These are phyloP conservation scores for Podarcis siculus DNA, from an alignment of 2,797 vertebrate species.

Conservation along the genomic window DNA sequence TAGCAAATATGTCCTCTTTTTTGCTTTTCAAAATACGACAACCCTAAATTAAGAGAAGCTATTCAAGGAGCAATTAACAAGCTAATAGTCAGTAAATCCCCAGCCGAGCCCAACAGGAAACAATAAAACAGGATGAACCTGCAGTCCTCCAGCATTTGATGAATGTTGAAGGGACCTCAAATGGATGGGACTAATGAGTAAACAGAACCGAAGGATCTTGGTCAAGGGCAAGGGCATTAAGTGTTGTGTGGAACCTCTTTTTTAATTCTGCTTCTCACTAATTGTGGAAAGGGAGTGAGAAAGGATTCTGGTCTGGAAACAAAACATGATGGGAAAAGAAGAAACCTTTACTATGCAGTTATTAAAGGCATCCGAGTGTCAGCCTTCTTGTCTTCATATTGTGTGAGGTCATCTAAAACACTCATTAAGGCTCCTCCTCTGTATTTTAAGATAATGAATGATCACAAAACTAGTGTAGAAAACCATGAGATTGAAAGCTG, in stretches of 20 bases:
- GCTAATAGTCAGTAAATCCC: background rate
- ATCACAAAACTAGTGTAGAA: background rate
- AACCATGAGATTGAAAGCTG: background rate
- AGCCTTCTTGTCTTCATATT: background rate
- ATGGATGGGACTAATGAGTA: background rate
- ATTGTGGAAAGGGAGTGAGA: background rate
- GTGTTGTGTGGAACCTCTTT: background rate
- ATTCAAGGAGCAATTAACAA: background rate
- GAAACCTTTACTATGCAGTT: background rate
- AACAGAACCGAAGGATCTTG: background rate
- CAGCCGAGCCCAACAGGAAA: background rate
- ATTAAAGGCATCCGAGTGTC: background rate
- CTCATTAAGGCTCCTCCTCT: background rate
- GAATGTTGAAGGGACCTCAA: background rate
- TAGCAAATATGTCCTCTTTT: no score
- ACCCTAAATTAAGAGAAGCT: background rate
- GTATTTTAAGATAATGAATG: background rate
- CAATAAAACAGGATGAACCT: background rate
- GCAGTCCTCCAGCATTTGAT: background rate
- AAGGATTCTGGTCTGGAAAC: background rate
- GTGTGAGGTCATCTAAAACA: background rate
- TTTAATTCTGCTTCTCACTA: background rate
- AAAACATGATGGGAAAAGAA: background rate
- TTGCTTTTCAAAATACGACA: no score
- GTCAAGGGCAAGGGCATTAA: background rate